These are phyloP conservation scores for Orientallactaga bullata DNA, from an alignment of 2,113 vertebrate species.

Conservation along the genomic window DNA sequence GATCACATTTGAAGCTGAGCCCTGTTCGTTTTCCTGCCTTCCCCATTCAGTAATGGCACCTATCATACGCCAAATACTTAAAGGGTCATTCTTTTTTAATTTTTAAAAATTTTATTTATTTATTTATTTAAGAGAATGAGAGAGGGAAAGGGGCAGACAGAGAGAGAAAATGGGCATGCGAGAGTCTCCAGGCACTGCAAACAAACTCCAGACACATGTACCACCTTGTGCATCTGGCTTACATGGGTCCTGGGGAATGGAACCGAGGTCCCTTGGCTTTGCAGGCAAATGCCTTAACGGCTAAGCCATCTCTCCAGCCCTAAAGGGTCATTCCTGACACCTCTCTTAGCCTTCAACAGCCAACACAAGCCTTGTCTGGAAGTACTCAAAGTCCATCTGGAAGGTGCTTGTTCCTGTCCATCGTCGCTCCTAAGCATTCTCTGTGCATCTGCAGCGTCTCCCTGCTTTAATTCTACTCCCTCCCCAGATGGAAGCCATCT, in stretches of 20 bases:
- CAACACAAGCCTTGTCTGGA: not conserved
- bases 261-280: too few species aligned
- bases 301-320: too few species aligned
- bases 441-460: not conserved
- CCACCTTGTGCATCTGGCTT: too few species aligned
- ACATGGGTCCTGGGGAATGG: too few species aligned
- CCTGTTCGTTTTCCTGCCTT: not conserved
- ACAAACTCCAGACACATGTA: too few species aligned
- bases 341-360: not conserved
- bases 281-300: too few species aligned
- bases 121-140: too few species aligned
- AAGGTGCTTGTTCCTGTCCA: not conserved
- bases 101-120: too few species aligned
- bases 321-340: not conserved
- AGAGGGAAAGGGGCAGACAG: too few species aligned
- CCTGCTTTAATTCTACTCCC: not conserved
- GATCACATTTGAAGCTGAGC: not conserved
- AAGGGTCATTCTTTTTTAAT: not conserved
- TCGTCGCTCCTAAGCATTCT: not conserved
- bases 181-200: too few species aligned
- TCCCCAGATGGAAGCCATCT: conserved; percentile 7
- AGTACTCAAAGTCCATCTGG: not conserved
- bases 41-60: not conserved
- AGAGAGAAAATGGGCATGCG: too few species aligned
- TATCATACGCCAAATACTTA: not conserved